Evolutionary conservation across 2,113 vertebrate species (phyloP), one percentile per base, ranked within the genome.

Genomic region (Rhinopomastus cyanomelas): DNA sequence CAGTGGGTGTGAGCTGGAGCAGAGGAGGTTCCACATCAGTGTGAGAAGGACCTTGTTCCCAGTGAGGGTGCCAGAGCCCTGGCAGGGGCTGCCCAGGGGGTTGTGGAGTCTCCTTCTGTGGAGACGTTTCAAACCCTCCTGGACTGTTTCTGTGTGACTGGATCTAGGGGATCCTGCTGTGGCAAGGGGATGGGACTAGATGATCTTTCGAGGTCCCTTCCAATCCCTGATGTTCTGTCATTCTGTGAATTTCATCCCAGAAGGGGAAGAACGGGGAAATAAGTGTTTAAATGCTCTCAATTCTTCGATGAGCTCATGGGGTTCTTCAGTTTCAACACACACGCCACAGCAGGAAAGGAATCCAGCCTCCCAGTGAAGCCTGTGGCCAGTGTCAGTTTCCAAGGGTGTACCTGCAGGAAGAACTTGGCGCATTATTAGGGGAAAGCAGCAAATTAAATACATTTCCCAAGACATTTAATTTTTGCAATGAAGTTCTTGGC

Each of bases 281-380:
- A 95, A 93, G 23, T 62, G 65, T 86, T 83, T 56, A 77, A 93
- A 56, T 15, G 44, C 64, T 92, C 84, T 87, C 90, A 87, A 6
- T 80, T 92, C 73, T 62, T 55, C 84, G 91, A 88, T 89, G 89
- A 96, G 87, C 89, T 95, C 94, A 93, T 90, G 75, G 51, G 29
- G 68, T 93, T 84, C 91, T 90, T 88, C 8, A 77, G 59, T 90
- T 87, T 90, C 84, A 88, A 29, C 66, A 16, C 36, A 22, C 22
- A 48, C 36, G 67, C 57, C 37, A 44, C 27, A 79, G 73, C 72
- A 68, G 77, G 71, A 12, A 48, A 79, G 77, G 56, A 90, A 88
- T 37, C 23, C 34, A 39, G 49, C 56, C 34, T 91, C 74, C 59
- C 71, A 82, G 89, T 81, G 93, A 94, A 88, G 83, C 19, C 71